A percentile compares a stretch with the other conserved stretches of the same genome.
These are phyloP conservation scores for Artibeus lituratus DNA, from an alignment of 2,797 vertebrate genomes.

Conservation along the genomic window DNA sequence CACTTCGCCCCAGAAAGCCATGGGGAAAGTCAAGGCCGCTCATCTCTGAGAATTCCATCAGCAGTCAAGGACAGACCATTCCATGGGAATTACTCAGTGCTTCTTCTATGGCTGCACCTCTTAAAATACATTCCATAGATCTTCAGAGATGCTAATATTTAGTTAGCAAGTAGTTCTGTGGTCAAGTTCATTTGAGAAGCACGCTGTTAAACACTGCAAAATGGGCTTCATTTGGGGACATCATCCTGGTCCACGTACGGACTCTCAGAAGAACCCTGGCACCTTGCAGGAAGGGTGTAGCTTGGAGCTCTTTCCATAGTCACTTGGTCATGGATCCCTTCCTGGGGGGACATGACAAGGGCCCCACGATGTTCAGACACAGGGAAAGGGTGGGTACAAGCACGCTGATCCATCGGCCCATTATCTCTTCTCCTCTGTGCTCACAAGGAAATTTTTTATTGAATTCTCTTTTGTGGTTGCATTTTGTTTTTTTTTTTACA, in stretches of 20 bases:
- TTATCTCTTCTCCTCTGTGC: not conserved
- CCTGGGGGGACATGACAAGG: accelerated
- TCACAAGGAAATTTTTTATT: not conserved
- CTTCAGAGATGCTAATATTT: not conserved
- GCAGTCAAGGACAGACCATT: not conserved
- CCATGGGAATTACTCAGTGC: not conserved
- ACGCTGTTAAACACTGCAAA: not conserved
- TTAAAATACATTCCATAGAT: not conserved
- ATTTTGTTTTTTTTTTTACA: not conserved
- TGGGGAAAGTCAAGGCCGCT: not conserved
- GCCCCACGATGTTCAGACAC: not conserved
- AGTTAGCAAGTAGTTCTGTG: not conserved
- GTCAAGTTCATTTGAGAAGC: not conserved
- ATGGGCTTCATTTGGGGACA: not conserved
- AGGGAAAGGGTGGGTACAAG: not conserved
- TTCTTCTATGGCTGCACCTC: not conserved
- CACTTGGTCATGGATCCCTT: not conserved
- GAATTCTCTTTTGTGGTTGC: not conserved
- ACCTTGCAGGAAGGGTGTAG: not conserved
- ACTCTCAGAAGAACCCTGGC: not conserved
- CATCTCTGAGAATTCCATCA: not conserved
- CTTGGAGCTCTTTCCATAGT: not conserved
- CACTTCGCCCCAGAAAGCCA: not conserved
- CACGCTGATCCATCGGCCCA: not conserved
- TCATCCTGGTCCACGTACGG: too few species aligned